Conservation (phyloP, 2,113 vertebrate genomes). For the Atrichornis clamosus region DNA sequence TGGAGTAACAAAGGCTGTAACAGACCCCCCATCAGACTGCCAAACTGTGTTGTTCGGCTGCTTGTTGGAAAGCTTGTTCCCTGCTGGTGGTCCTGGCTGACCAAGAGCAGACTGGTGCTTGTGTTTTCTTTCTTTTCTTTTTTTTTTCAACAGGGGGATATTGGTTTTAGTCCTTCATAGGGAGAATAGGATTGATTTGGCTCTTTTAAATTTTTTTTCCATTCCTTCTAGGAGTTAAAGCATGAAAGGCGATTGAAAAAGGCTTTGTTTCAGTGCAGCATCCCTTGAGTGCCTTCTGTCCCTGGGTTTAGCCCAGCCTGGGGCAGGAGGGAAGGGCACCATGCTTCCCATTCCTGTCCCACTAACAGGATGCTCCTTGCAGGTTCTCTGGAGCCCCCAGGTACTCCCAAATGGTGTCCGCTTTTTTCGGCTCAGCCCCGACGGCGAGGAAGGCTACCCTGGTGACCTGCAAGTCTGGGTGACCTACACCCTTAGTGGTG, state of each 20-base stretch:
- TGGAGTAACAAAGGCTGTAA: neutral
- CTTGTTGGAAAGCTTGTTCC: neutral
- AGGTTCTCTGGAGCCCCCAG: constrained; percentile 86
- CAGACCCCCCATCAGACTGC: neutral
- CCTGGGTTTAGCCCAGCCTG: neutral
- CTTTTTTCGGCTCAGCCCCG: constrained; percentile 83
- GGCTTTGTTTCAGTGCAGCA: neutral
- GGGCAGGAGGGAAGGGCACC: neutral
- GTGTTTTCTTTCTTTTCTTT: neutral
- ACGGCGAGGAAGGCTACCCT: constrained; percentile 91
- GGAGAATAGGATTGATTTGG: neutral
- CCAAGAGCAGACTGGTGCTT: neutral
- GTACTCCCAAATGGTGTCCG: constrained; percentile 77
- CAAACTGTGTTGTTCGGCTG: neutral
- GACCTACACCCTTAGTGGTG: constrained; percentile 80
- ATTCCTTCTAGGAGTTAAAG: neutral
- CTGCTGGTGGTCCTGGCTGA: neutral
- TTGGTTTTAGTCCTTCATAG: neutral
- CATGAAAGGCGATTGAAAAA: neutral
- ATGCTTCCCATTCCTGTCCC: neutral
- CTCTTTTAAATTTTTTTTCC: neutral
- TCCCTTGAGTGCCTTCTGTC: neutral
- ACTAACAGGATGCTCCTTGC: neutral
- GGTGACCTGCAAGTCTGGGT: constrained; percentile 87
- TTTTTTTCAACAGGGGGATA: neutral